Evolutionary conservation across 2,797 vertebrate genomes (phyloP).

Genomic region (Ispidina lecontei): DNA sequence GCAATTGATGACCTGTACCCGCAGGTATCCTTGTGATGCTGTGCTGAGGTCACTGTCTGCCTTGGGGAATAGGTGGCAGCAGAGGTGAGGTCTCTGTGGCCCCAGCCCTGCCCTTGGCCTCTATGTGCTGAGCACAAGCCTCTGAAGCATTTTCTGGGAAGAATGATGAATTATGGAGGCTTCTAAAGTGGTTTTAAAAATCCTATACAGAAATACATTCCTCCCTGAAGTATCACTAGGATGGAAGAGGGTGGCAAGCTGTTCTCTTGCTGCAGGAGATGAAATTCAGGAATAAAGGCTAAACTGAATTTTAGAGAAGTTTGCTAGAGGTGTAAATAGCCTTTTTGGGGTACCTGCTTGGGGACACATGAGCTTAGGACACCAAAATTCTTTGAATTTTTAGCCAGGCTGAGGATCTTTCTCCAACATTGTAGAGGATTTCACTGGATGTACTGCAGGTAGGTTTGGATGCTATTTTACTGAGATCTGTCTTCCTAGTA

Average conservation of each 20-base stretch:
- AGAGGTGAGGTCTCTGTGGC: background rate
- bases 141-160: background rate
- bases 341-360: background rate
- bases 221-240: background rate
- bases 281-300: background rate
- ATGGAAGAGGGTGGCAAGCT: background rate
- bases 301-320: background rate
- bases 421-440: background rate
- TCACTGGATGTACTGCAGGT: background rate
- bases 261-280: background rate
- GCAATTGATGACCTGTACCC: background rate
- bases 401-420: background rate
- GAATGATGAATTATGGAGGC: background rate
- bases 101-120: background rate
- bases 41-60: background rate
- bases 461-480: background rate
- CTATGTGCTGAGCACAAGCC: background rate
- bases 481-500: background rate
- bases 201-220: background rate
- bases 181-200: background rate
- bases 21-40: background rate
- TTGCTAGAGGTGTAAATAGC: background rate
- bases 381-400: background rate
- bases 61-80: accelerated
- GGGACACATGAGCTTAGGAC: background rate